Evolutionary conservation across 2,888 invertebrate genomes (phyloP), one percentile per base, ranked within the genome.

Genomic region (Orgyia antiqua): DNA sequence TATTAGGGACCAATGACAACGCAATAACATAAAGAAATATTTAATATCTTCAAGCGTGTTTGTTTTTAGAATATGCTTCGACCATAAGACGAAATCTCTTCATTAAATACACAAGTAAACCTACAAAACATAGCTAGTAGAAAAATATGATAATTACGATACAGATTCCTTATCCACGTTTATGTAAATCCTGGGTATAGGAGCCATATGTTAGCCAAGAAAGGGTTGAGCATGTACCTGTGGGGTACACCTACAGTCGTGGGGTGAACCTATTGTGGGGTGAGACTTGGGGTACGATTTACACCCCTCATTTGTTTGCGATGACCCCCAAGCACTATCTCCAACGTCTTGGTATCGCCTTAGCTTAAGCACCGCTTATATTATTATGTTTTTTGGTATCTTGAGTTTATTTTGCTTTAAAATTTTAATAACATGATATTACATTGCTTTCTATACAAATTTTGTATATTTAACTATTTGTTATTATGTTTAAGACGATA

Each of bases 301-400:
- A 88, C 88, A 83, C 88, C 84, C 88, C 89, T 89, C 89, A 88
- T 89, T 89, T 89, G 89, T 89, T 89, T 89, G 88, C 88, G 88
- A 89, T 89, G 89, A 89, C 89, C 89, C 88, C 83, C 71, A 52
- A 73, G 72, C 66, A 71, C 69, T 80, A 78, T 79, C 78, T 78
- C 36, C 45, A 64, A 64, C 63, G 65, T 67, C 72, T 72, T 67
- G 64, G 66, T 72, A 75, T 73, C 77, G 70, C 64, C 66, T 74
- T 62, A 55, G 50, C 58, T 76, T 67, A 73, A 59, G 52, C 52
- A 51, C 36, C 57, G 68, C 50, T 65, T 58, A 69, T 51, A 63
- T 65, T 61, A 55, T 59, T 43, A 48, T 53, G 58, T 55, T 55
- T 55, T 59, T 51, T 51, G 50, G 39, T 36, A 27, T 32, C 28